These are phyloP conservation scores for Pedetes capensis DNA, from an alignment of 2,113 vertebrate species.

Conservation along the genomic window DNA sequence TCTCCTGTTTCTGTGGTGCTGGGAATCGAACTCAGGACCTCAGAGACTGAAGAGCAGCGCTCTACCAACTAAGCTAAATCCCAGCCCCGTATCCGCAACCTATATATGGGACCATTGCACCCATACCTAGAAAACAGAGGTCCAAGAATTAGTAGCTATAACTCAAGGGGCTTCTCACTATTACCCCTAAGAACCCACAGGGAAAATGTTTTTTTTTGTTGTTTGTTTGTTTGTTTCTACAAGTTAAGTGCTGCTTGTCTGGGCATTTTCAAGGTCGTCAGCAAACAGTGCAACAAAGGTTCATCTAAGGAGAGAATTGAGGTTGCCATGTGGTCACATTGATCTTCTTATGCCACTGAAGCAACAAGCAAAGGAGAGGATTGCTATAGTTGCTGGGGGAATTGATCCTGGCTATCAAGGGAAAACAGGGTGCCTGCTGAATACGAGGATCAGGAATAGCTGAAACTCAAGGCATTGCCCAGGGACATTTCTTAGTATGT, in stretches of 20 bases:
- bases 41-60: too few species aligned
- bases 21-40: too few species aligned
- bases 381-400: rapidly evolving
- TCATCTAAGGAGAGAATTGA: not conserved
- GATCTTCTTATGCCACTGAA: not conserved
- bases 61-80: too few species aligned
- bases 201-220: not conserved
- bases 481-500: not conserved
- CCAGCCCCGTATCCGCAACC: too few species aligned
- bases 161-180: not conserved
- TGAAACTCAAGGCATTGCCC: not conserved
- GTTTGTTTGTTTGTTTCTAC: not conserved
- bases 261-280: not conserved
- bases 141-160: not conserved
- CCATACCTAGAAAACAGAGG: not conserved
- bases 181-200: not conserved
- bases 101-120: not conserved
- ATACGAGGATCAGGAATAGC: not conserved
- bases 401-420: not conserved
- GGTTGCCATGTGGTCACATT: not conserved
- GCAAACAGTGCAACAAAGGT: not conserved
- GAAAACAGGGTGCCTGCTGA: not conserved
- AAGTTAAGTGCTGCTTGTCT: not conserved
- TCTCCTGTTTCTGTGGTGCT: too few species aligned
- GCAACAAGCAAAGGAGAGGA: not conserved